Evolutionary conservation across 2,113 vertebrate species (phyloP), one percentile per base, ranked within the genome.

Genomic region (Hyperoodon ampullatus): DNA sequence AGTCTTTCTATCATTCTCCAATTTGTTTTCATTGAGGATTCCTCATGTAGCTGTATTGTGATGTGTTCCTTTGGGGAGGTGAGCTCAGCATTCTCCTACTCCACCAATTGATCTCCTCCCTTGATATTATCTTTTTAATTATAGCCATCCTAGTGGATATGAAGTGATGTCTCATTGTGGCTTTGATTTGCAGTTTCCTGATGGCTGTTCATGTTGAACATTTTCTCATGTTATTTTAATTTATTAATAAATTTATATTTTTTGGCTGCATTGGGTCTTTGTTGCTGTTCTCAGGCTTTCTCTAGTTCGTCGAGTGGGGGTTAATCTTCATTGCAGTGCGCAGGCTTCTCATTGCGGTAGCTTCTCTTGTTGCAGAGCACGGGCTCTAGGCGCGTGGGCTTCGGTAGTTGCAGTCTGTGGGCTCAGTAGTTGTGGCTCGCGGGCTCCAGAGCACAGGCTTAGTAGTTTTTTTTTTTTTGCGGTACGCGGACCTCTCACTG

Each of bases 121-220:
- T 84, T 94, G 19, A 60, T 87, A 13, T 35, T 61, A 15, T 50
- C 11, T 89, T 50, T 42, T 75, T 68, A 1, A 70, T 61, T 78
- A 53, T 70, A 83, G 30, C 47, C 39, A 85, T 78, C 24, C 26
- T 77, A 30, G 21, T 77, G 19, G 44, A 42, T 82, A 14, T 65
- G 55, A 82, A 89, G 21, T 80, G 21, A 42, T 72, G 28, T 4
- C 42, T 87, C 44, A 50, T 14, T 84, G 63, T 80, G 21, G 30
- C 78, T 85, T 72, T 87, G 53, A 86, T 80, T 87, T 93, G 33
- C 55, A 72, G 63, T 92, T 85, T 50, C 33, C 33, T 75, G 42
- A 65, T 93, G 44, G 26, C 60, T 90, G 12, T 26, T 88, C 63
- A 88, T 88, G 33, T 39, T 80, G n/a, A 80, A 65, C 21, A 82